Base-by-base conservation (phyloP, 2,888 invertebrate genomes). In the Torymus texanus region DNA sequence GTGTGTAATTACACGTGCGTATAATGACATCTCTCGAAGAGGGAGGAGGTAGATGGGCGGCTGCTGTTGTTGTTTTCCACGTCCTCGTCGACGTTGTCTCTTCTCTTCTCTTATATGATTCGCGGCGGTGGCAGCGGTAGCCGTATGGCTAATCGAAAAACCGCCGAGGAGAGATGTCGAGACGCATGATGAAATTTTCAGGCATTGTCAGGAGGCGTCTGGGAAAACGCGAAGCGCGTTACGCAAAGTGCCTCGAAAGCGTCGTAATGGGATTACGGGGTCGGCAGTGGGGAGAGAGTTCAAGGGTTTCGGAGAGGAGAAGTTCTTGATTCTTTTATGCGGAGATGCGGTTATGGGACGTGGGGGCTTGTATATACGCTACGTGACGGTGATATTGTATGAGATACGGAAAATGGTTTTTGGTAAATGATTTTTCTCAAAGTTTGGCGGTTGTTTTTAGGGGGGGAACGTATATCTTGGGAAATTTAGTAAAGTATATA, bases 21-120 rank as follows among this genome's bases (percentile, higher is more conserved):
- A 29, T 74, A 78, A 78, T 74, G 78, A 78, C 63, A 74, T 68
- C 56, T 67, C 58, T 41, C 8, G 41, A 41, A 41, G 41, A 41
- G 41, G 41, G 29, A 13, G 18, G 50, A 13, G 18, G 50, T 5
- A 29, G 16, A 67, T 24, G 50, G 16, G 51, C 21, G 58, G 63
- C 21, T 55, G 58, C 51, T 8, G 18, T 53, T 63, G 8, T 10
- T 62, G 18, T 55, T 53, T n/a, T 63, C 68, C 12, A 29, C n/a
- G 51, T 58, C 12, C 14, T 29, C 10, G 41, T 41, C 41, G 41
- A 8, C 41, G 41, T 41, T 41, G 41, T 41, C 41, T 41, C 41
- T 5, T 41, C 41, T 8, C 41, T 41, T 41, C 41, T 5, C 41
- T 41, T 41, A 8, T 41, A 8, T 8, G 41, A 41, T 41, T 41